Evolutionary conservation across 2,113 vertebrate species (phyloP).

Genomic region (Bos indicus): DNA sequence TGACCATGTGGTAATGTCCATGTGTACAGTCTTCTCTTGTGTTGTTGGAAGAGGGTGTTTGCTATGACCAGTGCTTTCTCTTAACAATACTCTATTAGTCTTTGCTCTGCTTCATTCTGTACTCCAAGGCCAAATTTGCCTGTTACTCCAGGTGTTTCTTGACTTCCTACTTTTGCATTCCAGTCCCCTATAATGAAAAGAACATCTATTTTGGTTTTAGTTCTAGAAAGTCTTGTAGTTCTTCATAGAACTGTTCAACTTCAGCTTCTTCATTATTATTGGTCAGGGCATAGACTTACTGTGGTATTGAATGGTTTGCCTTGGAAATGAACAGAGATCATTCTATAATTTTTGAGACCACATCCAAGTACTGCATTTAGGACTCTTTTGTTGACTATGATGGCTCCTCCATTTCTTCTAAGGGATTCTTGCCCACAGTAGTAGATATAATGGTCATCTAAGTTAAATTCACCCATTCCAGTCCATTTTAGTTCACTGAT

Average conservation of each 20-base stretch:
- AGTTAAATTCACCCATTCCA: not conserved
- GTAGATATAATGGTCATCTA: not conserved
- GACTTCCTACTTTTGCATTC: not conserved
- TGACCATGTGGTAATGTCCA: no score
- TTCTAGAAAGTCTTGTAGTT: not conserved
- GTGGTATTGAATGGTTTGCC: not conserved
- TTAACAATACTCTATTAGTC: no score
- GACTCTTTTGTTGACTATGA: not conserved
- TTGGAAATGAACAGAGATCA: not conserved
- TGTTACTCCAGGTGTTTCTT: not conserved
- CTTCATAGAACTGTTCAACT: not conserved
- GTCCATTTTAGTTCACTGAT: not conserved
- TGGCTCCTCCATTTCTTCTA: not conserved
- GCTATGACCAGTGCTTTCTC: no score
- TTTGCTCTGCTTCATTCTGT: no score
- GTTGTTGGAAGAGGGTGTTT: no score
- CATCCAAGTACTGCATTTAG: not conserved
- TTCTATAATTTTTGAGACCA: not conserved
- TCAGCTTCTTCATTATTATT: not conserved
- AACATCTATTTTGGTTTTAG: not conserved
- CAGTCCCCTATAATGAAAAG: not conserved
- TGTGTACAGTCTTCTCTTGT: no score
- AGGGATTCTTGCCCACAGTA: not conserved
- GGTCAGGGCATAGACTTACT: not conserved
- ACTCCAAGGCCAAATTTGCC: no score